Evolutionary conservation across 23 tunicate species (phyloP).

Genomic region (Ascidia mentula): DNA sequence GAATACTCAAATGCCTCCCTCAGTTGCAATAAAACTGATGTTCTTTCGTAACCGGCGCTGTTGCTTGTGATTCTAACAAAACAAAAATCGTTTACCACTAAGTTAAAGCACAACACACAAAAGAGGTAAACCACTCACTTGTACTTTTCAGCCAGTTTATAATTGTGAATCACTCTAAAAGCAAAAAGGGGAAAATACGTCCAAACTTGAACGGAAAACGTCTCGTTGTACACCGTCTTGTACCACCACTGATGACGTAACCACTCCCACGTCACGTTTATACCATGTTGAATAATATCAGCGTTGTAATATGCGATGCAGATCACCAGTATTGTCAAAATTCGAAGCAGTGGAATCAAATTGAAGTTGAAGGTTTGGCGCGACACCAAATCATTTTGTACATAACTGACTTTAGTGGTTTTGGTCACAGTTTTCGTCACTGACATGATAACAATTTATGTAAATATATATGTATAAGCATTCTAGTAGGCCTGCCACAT

Average conservation of each 20-base stretch:
- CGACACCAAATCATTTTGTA: not conserved
- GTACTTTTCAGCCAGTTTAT: conserved; percentile 28
- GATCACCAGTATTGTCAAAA: not conserved
- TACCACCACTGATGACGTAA: conserved; percentile 74
- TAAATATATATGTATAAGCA: too few species aligned
- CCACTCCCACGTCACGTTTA: conserved; percentile 45
- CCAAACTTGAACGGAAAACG: conserved; percentile 51
- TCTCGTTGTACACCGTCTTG: conserved; percentile 64
- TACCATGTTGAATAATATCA: conserved; percentile 40
- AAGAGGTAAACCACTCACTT: conserved; percentile 25
- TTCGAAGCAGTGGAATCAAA: not conserved
- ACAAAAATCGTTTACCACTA: not conserved
- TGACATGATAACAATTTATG: not conserved
- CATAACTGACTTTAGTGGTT: not conserved
- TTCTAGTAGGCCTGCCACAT: too few species aligned
- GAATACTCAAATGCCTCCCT: conserved; percentile 53
- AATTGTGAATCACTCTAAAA: conserved; percentile 18
- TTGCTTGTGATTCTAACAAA: conserved; percentile 27
- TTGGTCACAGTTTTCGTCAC: not conserved
- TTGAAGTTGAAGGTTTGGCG: not conserved
- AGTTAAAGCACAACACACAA: not conserved
- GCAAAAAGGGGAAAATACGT: conserved; percentile 38
- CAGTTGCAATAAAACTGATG: not conserved
- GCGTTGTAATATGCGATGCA: conserved; percentile 28
- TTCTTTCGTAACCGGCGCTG: conserved; percentile 17